These are phyloP conservation scores for Blennius ocellaris DNA, from an alignment of 2,113 vertebrate genomes.

Conservation along the genomic window DNA sequence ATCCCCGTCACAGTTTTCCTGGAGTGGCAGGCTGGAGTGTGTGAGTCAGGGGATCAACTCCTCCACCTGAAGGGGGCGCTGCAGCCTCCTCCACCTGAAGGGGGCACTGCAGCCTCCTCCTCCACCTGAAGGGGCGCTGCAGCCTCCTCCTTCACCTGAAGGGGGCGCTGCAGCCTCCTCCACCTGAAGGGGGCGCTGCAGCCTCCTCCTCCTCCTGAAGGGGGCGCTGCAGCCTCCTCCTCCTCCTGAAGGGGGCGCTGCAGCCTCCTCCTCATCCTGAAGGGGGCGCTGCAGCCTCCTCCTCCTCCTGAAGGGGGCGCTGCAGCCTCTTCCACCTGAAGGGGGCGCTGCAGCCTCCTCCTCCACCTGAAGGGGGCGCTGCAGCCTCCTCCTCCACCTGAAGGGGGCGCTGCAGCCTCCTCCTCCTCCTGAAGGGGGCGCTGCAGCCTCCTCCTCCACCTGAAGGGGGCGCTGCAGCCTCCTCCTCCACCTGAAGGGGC, in stretches of 20 bases:
- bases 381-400: constrained; percentile 8
- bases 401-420: constrained; percentile 12
- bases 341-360: constrained; percentile 11
- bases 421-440: background rate
- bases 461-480: constrained; percentile 5
- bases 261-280: constrained; percentile 7
- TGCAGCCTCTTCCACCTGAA: constrained; percentile 3
- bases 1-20: constrained; percentile 1
- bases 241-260: background rate
- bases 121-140: background rate
- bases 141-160: constrained; percentile 9
- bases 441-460: constrained; percentile 8
- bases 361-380: background rate
- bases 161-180: constrained; percentile 11
- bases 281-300: constrained; percentile 12
- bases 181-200: background rate
- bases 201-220: constrained; percentile 9
- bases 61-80: too few relatives aligned
- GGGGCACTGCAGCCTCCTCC: constrained; percentile 6
- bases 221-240: constrained; percentile 8
- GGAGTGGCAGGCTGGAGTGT: background rate
- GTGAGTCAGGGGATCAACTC: background rate
- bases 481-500: background rate
- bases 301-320: background rate
- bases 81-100: too few relatives aligned